Evolutionary conservation across 1,140 invertebrate species (phyloP), one percentile per base, ranked within the genome.

Genomic region (Helicoverpa armigera): DNA sequence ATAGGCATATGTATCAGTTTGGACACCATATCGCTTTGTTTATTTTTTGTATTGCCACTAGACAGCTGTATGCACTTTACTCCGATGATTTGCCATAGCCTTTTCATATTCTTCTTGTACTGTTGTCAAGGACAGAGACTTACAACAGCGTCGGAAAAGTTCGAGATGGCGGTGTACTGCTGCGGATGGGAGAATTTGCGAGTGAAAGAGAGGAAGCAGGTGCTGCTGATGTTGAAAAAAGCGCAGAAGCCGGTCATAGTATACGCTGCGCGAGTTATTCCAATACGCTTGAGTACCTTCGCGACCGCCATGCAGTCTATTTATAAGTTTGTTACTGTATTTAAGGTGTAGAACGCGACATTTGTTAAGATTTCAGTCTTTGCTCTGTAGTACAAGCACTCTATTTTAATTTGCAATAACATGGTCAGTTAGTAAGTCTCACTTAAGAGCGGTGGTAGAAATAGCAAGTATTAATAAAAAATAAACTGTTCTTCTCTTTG

Each of bases 181-280:
- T 95, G 93, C 70, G 92, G 92, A 0, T 95, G 93, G 93, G 91
- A 94, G 74, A 89, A 89, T 4, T 94, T 93, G 75, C 73, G 82
- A 60, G 35, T 91, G 23, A 89, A 90, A 7, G 89, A 93, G 51
- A 85, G 86, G 82, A 94, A 87, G 83, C 74, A 84, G 10, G 61
- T 92, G 4, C 92, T 85, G 51, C 23, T 92, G 3, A 89, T 94
- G 86, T 58, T 94, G 12, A 23, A 87, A 51, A 80, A 89, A 51
- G 86, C 93, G 3, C 93, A 94, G 58, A 88, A 88, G 53, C 89
- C 87, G 0, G 83, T 95, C 0, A 76, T 82, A 23, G 56, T 95
- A 14, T 69, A 90, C n/a, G 93, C 93, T 3, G 92, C 92, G n/a
- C 87, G 91, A 81, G 92, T 95, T 11, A 83, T 94, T 50, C 92